Conservation (phyloP, 2,888 invertebrate genomes). For the Drosophila meridiana region DNA sequence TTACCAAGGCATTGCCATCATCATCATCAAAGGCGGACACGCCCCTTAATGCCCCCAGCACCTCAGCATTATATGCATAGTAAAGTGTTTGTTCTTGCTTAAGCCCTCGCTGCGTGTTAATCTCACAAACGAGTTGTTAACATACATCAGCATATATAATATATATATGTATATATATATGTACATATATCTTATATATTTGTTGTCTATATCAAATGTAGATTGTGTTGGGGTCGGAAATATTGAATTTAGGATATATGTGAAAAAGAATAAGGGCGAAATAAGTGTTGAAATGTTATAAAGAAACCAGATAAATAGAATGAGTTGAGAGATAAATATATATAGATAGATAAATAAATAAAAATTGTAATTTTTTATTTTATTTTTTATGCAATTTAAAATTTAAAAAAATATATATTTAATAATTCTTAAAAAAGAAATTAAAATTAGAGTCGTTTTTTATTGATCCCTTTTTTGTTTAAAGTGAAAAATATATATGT, state of each 20-base stretch:
- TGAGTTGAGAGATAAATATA: no score
- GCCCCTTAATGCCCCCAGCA: background rate
- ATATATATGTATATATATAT: background rate
- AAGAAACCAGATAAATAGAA: background rate
- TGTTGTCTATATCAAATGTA: background rate
- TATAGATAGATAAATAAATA: no score
- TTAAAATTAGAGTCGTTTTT: no score
- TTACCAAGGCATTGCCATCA: constrained; percentile 63
- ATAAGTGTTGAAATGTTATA: no score
- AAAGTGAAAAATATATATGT: no score
- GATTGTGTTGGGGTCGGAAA: background rate
- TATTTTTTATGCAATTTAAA: no score
- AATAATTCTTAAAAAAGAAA: no score
- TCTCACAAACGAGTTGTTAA: constrained; percentile 59
- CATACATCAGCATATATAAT: constrained; percentile 14
- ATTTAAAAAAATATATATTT: no score
- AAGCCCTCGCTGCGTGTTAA: constrained; percentile 41
- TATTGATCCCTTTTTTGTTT: no score
- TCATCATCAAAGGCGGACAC: constrained; percentile 29
- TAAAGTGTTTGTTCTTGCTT: constrained; percentile 17
- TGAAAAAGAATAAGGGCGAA: background rate
- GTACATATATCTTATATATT: background rate
- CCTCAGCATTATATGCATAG: background rate
- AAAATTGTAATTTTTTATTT: no score
- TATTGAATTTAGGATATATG: background rate